These are phyloP conservation scores for Indri indri DNA, from an alignment of 2,113 vertebrate genomes.

Conservation along the genomic window DNA sequence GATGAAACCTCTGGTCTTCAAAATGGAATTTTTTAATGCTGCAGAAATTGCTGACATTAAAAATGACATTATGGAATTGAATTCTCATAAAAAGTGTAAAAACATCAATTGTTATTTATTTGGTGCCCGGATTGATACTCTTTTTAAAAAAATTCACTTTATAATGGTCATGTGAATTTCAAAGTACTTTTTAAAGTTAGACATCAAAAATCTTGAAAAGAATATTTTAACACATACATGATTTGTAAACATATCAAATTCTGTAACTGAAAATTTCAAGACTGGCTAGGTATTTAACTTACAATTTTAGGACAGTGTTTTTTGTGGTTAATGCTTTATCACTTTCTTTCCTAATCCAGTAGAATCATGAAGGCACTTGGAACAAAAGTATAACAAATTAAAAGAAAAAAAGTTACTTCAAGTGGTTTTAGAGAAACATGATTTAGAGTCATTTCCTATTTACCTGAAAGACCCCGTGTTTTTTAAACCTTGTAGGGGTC, in stretches of 20 bases:
- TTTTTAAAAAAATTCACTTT: not conserved
- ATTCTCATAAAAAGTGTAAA: not conserved
- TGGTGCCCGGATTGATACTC: not conserved
- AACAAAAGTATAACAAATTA: not conserved
- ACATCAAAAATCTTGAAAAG: not conserved
- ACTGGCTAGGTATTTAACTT: not conserved
- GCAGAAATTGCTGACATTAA: not conserved
- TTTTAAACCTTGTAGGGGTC: not conserved
- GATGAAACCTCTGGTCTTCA: not conserved
- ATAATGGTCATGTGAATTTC: not conserved
- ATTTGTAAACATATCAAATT: not conserved
- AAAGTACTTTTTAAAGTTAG: not conserved
- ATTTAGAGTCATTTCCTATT: not conserved
- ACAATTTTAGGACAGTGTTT: not conserved
- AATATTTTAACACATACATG: not conserved
- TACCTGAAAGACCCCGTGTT: not conserved
- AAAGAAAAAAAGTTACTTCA: not conserved
- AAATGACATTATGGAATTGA: not conserved
- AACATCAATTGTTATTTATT: not conserved
- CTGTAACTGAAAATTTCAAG: not conserved
- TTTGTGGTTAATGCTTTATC: not conserved
- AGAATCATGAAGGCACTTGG: conserved; percentile 15
- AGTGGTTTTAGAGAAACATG: not conserved
- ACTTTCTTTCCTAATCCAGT: not conserved
- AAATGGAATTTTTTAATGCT: not conserved